Percentiles rank a stretch among this genome's conserved stretches.
phyloP scores from a whole-genome alignment of 35 echinoderm and acorn worm species.

The Holothuria glaberrima region DNA sequence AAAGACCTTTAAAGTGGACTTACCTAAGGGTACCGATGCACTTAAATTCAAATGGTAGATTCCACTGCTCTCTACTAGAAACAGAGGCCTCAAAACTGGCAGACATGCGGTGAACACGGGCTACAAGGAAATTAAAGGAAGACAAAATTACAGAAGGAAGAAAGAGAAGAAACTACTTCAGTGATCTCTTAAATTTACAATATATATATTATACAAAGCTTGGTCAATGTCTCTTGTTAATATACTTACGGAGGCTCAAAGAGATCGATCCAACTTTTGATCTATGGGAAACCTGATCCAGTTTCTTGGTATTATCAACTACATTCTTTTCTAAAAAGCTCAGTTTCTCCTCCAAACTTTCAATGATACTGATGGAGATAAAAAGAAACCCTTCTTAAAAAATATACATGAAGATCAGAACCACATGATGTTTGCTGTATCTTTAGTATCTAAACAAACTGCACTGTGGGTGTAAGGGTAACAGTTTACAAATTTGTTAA shows the following conservation, averaged over 20 bases:
- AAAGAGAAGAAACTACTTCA: not conserved
- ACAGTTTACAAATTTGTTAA: no score
- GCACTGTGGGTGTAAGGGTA: no score
- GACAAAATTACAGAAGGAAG: not conserved
- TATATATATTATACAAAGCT: no score
- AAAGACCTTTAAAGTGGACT: not conserved
- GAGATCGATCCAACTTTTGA: not conserved
- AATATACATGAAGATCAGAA: no score
- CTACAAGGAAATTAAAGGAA: not conserved
- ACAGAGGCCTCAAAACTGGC: not conserved
- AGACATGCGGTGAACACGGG: not conserved
- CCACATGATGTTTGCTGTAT: no score
- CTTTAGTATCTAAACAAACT: no score
- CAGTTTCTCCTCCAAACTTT: slow-evolving; percentile 18
- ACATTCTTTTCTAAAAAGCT: not conserved
- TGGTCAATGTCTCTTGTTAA: not conserved
- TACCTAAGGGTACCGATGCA: slow-evolving; percentile 97
- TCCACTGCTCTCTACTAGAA: slow-evolving; percentile 75
- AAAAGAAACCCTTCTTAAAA: no score
- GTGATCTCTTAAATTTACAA: not conserved
- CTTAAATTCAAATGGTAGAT: slow-evolving; percentile 98
- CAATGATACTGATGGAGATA: not conserved
- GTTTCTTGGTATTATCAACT: not conserved
- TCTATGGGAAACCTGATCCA: not conserved
- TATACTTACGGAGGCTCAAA: not conserved